A percentile compares a stretch with the other conserved stretches of the same genome.
phyloP scores from a whole-genome alignment of 2,113 vertebrate genomes.

The Channa argus region DNA sequence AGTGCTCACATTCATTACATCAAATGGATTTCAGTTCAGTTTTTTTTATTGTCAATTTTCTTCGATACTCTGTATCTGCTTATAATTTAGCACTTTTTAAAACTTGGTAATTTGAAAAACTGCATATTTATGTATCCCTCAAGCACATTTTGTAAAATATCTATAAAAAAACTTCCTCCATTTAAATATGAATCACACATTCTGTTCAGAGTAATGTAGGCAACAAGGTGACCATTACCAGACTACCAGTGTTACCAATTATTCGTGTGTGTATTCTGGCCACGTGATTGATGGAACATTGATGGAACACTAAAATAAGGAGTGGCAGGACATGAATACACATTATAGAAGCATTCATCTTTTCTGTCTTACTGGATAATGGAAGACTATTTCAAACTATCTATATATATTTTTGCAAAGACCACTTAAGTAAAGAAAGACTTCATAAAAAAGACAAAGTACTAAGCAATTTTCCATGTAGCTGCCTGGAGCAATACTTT shows the following conservation, averaged over 20 bases:
- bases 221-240: not conserved
- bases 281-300: slow-evolving; percentile 36
- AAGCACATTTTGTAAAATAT: slow-evolving; percentile 23
- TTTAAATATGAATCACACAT: not conserved
- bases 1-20: not conserved
- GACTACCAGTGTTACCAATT: slow-evolving; percentile 2
- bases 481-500: slow-evolving; percentile 80
- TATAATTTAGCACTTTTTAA: not conserved
- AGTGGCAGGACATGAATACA: slow-evolving; percentile 61
- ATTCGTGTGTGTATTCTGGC: slow-evolving; percentile 18
- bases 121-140: too few relatives aligned
- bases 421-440: slow-evolving; percentile 43
- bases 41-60: not conserved
- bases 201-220: not conserved
- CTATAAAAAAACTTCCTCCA: not conserved
- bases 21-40: not conserved
- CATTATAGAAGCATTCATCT: slow-evolving; percentile 54
- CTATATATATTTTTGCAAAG: slow-evolving; percentile 37
- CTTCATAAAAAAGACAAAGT: slow-evolving; percentile 66
- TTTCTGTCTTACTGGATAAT: slow-evolving; percentile 49
- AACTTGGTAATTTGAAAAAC: too few relatives aligned
- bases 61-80: not conserved
- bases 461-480: slow-evolving; percentile 72
- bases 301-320: slow-evolving; percentile 50
- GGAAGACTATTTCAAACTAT: slow-evolving; percentile 65